Evolutionary conservation across 2,113 vertebrate genomes (phyloP), one percentile per base, ranked within the genome.

Genomic region (Hyaena hyaena): DNA sequence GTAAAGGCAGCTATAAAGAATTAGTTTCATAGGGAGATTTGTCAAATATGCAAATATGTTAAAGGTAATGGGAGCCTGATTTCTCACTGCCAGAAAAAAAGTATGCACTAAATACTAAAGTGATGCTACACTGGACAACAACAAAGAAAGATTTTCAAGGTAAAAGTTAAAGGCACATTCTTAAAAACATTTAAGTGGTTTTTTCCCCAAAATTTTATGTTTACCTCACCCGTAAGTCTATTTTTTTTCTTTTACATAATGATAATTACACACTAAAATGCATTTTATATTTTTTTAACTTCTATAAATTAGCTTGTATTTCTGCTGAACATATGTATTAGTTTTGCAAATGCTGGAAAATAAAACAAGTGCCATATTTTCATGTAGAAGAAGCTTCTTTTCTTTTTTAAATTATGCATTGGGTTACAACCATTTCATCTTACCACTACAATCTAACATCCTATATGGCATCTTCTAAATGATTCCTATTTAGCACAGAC

Each of bases 401-500:
- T 48, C 24, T 65, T 65, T n/a, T 55, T 80, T 26, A 19, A 77
- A 68, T 65, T 35, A 74, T 77, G 65, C 2, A 11, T 84, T 24
- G 31, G 14, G 3, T 73, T 77, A 43, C 9, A 66, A 10, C 53
- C 6, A 50, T 43, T 82, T 95, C 50, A 26, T 92, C 86, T 96
- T 80, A 53, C 76, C 17, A 58, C 4, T 88, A 68, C 5, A 90
- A 77, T 10, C 12, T 77, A 1, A 31, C 4, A 23, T 66, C 10
- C 4, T 71, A 26, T 55, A 79, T 82, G 24, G 2, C 16, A 81
- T 48, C 11, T 58, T 66, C 10, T 85, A 93, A 96, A 80, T 88
- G 73, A 93, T 94, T 96, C 61, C 58, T 79, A 81, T 48, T 91
- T 92, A 94, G 28, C 24, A 85, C 26, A 90, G 39, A 79, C 69